Conservation (phyloP, 2,113 vertebrate genomes). For the Coryphaenoides rupestris region DNA sequence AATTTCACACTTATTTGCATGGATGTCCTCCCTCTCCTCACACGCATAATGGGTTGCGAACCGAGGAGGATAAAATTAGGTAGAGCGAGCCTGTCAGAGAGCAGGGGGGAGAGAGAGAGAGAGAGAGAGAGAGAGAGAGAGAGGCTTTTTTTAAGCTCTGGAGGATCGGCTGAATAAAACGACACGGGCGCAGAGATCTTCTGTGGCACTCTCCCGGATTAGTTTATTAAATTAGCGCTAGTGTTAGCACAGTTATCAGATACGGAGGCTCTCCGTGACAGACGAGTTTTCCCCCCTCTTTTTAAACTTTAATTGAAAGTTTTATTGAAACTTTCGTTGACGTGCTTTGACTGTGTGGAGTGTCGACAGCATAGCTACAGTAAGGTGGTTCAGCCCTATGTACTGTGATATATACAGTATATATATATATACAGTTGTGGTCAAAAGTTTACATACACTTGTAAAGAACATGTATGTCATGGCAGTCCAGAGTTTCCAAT, state of each 20-base stretch:
- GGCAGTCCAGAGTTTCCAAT: too few species aligned
- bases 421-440: too few species aligned
- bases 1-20: constrained; percentile 73
- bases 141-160: constrained; percentile 33
- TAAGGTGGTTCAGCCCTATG: too few species aligned
- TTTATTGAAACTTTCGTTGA: too few species aligned
- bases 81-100: constrained; percentile 16
- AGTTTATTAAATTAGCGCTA: constrained; percentile 28
- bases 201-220: constrained; percentile 16
- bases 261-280: neutral
- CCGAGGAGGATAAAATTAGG: constrained; percentile 41
- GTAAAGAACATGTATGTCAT: too few species aligned
- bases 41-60: constrained; percentile 56
- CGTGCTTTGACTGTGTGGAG: too few species aligned
- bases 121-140: constrained; percentile 28
- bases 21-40: constrained; percentile 52
- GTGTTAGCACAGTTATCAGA: neutral
- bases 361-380: too few species aligned
- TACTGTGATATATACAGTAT: too few species aligned
- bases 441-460: too few species aligned
- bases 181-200: neutral
- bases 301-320: neutral
- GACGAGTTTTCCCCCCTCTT: neutral
- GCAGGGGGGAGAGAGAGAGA: neutral
- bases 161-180: constrained; percentile 36